A percentile compares a stretch with the other conserved stretches of the same genome.
Conservation (phyloP, 2,113 vertebrate genomes). For the Guaruba guarouba region DNA sequence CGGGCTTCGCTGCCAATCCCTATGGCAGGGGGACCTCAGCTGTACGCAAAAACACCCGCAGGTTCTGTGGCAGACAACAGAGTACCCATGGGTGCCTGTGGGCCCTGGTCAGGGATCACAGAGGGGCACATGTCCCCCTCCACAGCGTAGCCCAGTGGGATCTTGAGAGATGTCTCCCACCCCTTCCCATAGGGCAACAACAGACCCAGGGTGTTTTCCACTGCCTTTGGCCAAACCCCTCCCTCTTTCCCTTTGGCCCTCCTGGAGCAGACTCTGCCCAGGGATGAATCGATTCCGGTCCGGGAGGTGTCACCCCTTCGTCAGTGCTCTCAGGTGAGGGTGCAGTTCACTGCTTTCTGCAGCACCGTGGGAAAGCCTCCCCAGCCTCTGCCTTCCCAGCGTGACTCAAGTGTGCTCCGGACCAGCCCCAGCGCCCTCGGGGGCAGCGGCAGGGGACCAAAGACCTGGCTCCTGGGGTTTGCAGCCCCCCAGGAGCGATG, state of each 20-base stretch:
- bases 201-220: not conserved
- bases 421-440: rapidly evolving
- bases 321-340: not conserved
- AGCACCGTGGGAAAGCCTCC: constrained; percentile 54
- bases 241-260: not conserved
- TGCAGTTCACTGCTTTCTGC: not conserved
- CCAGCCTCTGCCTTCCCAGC: not conserved
- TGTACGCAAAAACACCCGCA: not conserved
- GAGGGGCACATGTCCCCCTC: rapidly evolving
- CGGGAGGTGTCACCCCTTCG: constrained; percentile 27
- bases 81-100: rapidly evolving
- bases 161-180: not conserved
- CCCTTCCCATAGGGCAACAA: rapidly evolving
- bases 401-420: constrained; percentile 29
- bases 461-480: rapidly evolving
- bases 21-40: rapidly evolving
- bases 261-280: not conserved
- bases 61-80: not conserved
- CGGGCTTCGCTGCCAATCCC: not conserved
- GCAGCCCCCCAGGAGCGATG: rapidly evolving
- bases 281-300: not conserved
- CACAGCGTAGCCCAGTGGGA: not conserved
- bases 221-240: not conserved
- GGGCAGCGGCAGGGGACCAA: not conserved
- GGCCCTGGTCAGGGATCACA: not conserved